A percentile compares a stretch with the other conserved stretches of the same genome.
These are phyloP conservation scores for Tineola bisselliella DNA, from an alignment of 2,888 invertebrate genomes.

Conservation along the genomic window DNA sequence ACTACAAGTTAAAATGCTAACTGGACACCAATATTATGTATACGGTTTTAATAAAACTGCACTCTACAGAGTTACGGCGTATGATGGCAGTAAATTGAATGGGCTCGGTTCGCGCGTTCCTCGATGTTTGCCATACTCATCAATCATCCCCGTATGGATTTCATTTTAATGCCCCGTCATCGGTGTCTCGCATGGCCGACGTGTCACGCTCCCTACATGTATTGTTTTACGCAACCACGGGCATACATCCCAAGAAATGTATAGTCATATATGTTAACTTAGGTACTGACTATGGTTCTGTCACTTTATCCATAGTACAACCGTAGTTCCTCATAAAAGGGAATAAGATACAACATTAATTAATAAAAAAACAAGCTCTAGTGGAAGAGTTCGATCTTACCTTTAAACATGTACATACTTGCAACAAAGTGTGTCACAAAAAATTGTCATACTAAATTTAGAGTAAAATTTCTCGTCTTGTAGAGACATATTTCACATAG, in stretches of 20 bases:
- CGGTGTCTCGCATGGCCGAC: slow-evolving; percentile 52
- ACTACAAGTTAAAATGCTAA: slow-evolving; percentile 10
- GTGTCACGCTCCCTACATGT: slow-evolving; percentile 28
- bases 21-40: slow-evolving; percentile 23
- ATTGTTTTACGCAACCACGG: slow-evolving; percentile 30
- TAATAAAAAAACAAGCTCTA: too few species aligned
- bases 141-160: slow-evolving; percentile 63
- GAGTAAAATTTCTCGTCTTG: background rate
- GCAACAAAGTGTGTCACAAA: background rate
- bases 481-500: background rate
- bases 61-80: slow-evolving; percentile 22
- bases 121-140: slow-evolving; percentile 56
- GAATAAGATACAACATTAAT: too few species aligned
- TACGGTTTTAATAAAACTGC: slow-evolving; percentile 26
- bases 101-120: slow-evolving; percentile 30
- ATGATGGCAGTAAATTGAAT: slow-evolving; percentile 57
- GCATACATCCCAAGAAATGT: background rate
- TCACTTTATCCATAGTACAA: background rate
- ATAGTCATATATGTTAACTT: background rate
- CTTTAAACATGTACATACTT: too few species aligned
- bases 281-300: background rate
- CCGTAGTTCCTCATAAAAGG: too few species aligned
- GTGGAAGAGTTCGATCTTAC: too few species aligned
- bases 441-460: background rate
- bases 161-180: slow-evolving; percentile 64